Evolutionary conservation across 2,888 invertebrate species (phyloP).

Genomic region (Atethmia centrago): DNA sequence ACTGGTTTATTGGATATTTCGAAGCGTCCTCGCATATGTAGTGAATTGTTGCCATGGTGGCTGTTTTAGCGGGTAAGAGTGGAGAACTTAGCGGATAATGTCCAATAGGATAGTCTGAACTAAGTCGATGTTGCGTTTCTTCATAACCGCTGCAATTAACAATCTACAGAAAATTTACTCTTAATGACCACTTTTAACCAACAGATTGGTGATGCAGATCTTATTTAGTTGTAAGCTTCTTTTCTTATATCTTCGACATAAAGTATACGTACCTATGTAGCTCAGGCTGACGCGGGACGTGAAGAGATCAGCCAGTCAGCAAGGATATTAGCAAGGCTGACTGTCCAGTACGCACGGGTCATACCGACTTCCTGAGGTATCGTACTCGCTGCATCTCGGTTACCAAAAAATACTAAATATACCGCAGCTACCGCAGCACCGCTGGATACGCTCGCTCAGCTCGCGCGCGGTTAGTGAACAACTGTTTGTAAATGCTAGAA

Average conservation of each 20-base stretch:
- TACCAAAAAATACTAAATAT: neutral
- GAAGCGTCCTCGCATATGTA: neutral
- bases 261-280: neutral
- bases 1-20: neutral
- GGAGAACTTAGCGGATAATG: neutral
- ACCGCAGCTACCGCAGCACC: neutral
- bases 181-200: neutral
- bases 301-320: slow-evolving; percentile 17
- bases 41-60: neutral
- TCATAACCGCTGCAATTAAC: neutral
- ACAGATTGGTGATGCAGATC: neutral
- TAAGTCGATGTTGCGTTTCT: neutral
- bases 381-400: neutral
- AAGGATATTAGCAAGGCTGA: slow-evolving; percentile 8
- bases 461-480: neutral
- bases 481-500: neutral
- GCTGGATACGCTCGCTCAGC: too few species aligned
- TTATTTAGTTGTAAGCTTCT: neutral
- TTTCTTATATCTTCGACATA: neutral
- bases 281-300: neutral
- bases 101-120: neutral
- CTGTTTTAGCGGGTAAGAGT: neutral
- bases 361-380: neutral
- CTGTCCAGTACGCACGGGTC: neutral
- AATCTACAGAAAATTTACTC: neutral